Conservation (phyloP, 2,888 invertebrate genomes). For the Phorcus lineatus region DNA sequence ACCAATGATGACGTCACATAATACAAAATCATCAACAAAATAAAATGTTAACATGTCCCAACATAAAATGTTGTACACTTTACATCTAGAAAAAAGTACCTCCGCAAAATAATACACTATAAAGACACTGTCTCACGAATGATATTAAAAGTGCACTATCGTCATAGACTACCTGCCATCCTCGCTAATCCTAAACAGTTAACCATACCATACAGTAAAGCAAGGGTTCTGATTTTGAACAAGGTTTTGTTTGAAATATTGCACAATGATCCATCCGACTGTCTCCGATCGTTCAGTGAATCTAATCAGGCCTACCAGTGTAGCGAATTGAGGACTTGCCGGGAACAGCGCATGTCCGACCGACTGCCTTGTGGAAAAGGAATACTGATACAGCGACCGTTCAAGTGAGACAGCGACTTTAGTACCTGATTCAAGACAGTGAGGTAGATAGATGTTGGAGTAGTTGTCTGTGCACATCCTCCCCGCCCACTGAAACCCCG, state of each 20-base stretch:
- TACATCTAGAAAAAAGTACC: conserved; percentile 23
- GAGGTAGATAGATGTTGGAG: conserved; percentile 22
- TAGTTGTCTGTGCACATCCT: conserved; percentile 2
- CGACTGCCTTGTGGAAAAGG: neutral
- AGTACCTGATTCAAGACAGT: conserved; percentile 12
- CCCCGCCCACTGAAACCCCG: neutral
- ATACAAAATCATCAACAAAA: conserved; percentile 25
- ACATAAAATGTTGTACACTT: conserved; percentile 18
- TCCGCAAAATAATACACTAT: conserved; percentile 19
- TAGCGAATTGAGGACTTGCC: too few species aligned
- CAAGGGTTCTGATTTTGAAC: neutral
- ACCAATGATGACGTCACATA: conserved; percentile 21
- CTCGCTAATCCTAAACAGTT: neutral
- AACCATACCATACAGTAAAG: neutral
- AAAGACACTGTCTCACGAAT: conserved; percentile 19
- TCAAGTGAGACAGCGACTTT: conserved; percentile 22
- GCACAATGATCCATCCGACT: neutral
- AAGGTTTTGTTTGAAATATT: conserved; percentile 3
- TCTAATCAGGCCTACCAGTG: too few species aligned
- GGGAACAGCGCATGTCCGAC: too few species aligned
- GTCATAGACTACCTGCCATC: too few species aligned
- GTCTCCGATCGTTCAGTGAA: neutral
- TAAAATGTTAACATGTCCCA: conserved; percentile 22
- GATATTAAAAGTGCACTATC: neutral
- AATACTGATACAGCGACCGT: conserved; percentile 1